A percentile compares a stretch with the other conserved stretches of the same genome.
Conservation (phyloP, 2,888 invertebrate genomes). For the Alloplasta piceator region DNA sequence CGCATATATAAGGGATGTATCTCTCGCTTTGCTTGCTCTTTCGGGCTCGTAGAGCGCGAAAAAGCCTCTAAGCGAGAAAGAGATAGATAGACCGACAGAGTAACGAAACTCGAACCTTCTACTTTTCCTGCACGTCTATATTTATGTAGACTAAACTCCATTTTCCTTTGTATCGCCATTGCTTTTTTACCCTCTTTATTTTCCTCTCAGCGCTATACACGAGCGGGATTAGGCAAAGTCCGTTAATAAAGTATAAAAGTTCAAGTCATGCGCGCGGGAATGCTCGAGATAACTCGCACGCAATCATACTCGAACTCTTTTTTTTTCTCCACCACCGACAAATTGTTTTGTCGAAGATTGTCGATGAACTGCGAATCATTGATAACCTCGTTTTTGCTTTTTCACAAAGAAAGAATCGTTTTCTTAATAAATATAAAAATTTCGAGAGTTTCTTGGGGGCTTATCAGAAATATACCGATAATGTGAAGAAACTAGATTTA, state of each 20-base stretch:
- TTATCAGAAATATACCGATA: too few species aligned
- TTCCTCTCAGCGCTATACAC: constrained; percentile 25
- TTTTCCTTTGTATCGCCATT: constrained; percentile 51
- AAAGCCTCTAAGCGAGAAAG: constrained; percentile 67
- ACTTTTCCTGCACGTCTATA: constrained; percentile 47
- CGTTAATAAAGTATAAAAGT: constrained; percentile 56
- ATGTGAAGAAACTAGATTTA: too few species aligned
- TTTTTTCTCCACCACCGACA: not conserved
- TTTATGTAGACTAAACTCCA: constrained; percentile 36
- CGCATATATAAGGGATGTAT: constrained; percentile 52
- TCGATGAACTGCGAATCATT: too few species aligned
- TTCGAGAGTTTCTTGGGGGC: too few species aligned
- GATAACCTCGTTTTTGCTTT: too few species aligned
- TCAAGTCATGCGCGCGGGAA: constrained; percentile 41
- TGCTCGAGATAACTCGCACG: constrained; percentile 21
- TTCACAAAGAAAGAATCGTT: too few species aligned
- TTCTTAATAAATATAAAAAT: too few species aligned
- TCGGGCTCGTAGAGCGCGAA: constrained; percentile 64
- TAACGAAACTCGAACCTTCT: constrained; percentile 57
- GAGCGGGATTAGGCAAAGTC: constrained; percentile 60
- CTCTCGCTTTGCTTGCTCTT: constrained; percentile 50
- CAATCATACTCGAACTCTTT: constrained; percentile 3
- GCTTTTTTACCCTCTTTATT: constrained; percentile 31
- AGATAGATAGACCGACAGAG: too few species aligned
- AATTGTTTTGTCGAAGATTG: not conserved